Percentiles rank a stretch among this genome's conserved stretches.
Evolutionary conservation across 2,113 vertebrate genomes (phyloP).

Genomic region (Amphilophus citrinellus): DNA sequence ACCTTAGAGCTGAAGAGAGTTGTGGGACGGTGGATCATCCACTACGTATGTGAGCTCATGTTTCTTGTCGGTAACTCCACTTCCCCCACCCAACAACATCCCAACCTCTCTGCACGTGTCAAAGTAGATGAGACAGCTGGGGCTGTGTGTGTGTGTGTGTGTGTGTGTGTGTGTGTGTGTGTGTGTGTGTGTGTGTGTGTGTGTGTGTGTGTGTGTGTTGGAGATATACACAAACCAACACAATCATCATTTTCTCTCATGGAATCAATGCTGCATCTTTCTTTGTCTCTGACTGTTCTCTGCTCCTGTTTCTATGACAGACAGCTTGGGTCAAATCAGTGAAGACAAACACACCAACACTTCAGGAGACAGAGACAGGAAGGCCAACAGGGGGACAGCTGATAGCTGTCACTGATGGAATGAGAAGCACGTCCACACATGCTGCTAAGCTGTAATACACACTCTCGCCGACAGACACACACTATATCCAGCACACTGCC

Average conservation of each 20-base stretch:
- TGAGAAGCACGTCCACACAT: slow-evolving; percentile 59
- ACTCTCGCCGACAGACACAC: slow-evolving; percentile 2
- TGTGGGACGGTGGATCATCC: slow-evolving; percentile 9
- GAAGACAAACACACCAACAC: slow-evolving; percentile 18
- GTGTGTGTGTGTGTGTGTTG: neutral
- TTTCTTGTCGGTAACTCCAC: slow-evolving; percentile 40
- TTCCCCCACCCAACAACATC: slow-evolving; percentile 50
- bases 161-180: neutral
- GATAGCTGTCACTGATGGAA: slow-evolving; percentile 63
- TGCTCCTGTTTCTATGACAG: no score
- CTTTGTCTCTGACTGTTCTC: no score
- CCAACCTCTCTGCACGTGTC: slow-evolving; percentile 42
- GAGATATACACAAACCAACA: neutral
- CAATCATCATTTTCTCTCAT: neutral
- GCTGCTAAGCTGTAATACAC: neutral
- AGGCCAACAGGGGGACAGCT: slow-evolving; percentile 67
- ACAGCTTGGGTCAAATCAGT: neutral
- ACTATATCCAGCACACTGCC: neutral
- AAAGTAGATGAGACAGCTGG: slow-evolving; percentile 63
- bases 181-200: neutral
- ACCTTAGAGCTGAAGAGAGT: slow-evolving; percentile 7
- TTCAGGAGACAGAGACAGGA: slow-evolving; percentile 10
- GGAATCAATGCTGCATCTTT: neutral
- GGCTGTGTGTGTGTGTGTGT: neutral
- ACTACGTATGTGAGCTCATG: slow-evolving; percentile 49